Base-by-base conservation (phyloP, 2,797 vertebrate species). In the Malacoraja senta region DNA sequence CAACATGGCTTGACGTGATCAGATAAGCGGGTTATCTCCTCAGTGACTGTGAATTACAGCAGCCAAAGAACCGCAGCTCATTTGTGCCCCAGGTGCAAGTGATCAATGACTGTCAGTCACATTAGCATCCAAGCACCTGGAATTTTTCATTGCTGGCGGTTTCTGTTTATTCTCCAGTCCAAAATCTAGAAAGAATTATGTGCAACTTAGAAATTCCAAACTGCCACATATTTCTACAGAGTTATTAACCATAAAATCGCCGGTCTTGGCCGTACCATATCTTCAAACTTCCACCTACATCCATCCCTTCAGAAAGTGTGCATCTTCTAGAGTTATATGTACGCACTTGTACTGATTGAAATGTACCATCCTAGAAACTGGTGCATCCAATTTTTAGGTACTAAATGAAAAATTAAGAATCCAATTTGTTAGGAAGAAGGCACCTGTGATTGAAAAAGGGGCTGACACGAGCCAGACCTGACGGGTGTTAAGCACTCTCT, bases 131-230 rank as follows among this genome's bases (percentile, higher is more conserved):
- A 88, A 68, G n/a, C 63, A 88, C 84, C n/a, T 68, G 84, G 84
- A 88, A 88, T 68, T 35, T 88, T 68, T 32, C n/a, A 68, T 4
- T 68, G 84, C 65, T 21, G 63, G 17, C 68, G 61, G 63, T 88
- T 88, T 88, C n/a, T 88, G 84, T n/a, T 86, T 68, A 88, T 68
- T 38, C n/a, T 88, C 84, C 68, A 63, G 21, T 29, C n/a, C n/a
- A 32, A 88, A 88, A 32, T 88, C 84, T 88, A 35, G 61, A 88
- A 88, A 88, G 17, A 68, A 68, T 35, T 32, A 35, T 35, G 63
- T 35, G 17, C 10, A n/a, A 21, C n/a, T 74, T 63, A 12, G 80
- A 44, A 53, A 53, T 81, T 58, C 29, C 24, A 61, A 74, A 83
- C 58, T 83, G 44, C 9, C 44, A 58, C 44, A 61, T 8, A 83